Evolutionary conservation across 2,797 vertebrate species (phyloP), one percentile per base, ranked within the genome.

Genomic region (Pangasius larnaudii): DNA sequence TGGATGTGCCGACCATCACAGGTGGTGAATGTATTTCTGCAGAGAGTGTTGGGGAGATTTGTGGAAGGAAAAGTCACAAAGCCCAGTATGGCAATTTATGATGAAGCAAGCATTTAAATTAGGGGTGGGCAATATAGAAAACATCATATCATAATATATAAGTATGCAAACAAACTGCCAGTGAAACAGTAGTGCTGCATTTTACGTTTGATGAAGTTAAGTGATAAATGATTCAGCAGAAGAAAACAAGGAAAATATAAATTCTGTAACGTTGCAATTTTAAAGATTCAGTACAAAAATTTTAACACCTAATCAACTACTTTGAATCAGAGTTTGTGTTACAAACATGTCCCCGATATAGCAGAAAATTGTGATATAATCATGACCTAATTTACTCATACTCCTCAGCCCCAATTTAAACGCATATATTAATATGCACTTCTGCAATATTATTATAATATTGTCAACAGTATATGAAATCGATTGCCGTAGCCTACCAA

Each of bases 1-100:
- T 89, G 83, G 63, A 85, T 85, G 71, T 83, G 27, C 51, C 42
- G 27, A 53, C 59, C 39, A 86, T 89, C 11, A 77, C 89, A 89
- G 85, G 83, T 42, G 51, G 71, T 16, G n/a, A 74, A 61, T 79
- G 69, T 82, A 74, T 89, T 85, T 84, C 87, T 82, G 61, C 51
- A 61, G 71, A 77, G 27, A 49, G 5, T 24, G 14, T 2, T 49
- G 46, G 14, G 46, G 71, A 49, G 77, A 79, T 58, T 24, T 58
- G 16, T 22, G 16, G 30, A 56, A 56, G 30, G 33, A 58, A 79
- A 79, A 9, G 14, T 61, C 11, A 27, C 14, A 61, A 61, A 39
- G 4, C 22, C 36, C 77, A 80, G 22, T 27, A 63, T 53, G 69
- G 39, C n/a, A 53, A 53, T 71, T 16, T 71, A 84, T 22, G 56